phyloP scores from a whole-genome alignment of 2,888 invertebrate genomes.

The Schrankia costaestrigalis region DNA sequence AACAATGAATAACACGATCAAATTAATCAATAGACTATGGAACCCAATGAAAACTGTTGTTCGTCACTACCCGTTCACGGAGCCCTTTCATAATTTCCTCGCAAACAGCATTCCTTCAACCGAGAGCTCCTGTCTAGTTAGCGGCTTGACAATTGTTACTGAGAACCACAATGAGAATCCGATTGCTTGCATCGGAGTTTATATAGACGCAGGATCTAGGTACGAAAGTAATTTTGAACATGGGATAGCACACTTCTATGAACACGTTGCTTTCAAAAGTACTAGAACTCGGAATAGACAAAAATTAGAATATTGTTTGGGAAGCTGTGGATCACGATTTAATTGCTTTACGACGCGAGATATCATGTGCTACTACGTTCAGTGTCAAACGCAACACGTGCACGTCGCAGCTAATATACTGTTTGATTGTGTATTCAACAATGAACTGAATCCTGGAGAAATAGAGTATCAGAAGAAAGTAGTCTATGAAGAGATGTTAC shows the following conservation, averaged over 20 bases:
- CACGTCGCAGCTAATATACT: constrained; percentile 94
- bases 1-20: constrained; percentile 31
- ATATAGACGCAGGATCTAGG: constrained; percentile 57
- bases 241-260: constrained; percentile 65
- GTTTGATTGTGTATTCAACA: constrained; percentile 95
- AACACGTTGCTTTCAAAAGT: constrained; percentile 62
- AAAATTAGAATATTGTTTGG: constrained; percentile 93
- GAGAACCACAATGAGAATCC: constrained; percentile 91
- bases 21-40: constrained; percentile 22
- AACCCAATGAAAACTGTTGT: constrained; percentile 64
- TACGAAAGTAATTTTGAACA: constrained; percentile 53
- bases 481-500: constrained; percentile 56
- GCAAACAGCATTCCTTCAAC: too few species aligned
- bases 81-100: too few species aligned
- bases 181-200: constrained; percentile 51
- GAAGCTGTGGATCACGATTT: constrained; percentile 96
- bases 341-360: constrained; percentile 98
- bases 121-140: constrained; percentile 86
- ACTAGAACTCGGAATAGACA: constrained; percentile 91
- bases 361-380: constrained; percentile 97
- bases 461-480: constrained; percentile 54
- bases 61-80: constrained; percentile 81
- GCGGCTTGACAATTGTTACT: constrained; percentile 94
- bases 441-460: constrained; percentile 51
- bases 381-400: constrained; percentile 93